Percentiles rank a stretch among this genome's conserved stretches.
Evolutionary conservation across 2,797 vertebrate species (phyloP).

Genomic region (Pelobates cultripes): DNA sequence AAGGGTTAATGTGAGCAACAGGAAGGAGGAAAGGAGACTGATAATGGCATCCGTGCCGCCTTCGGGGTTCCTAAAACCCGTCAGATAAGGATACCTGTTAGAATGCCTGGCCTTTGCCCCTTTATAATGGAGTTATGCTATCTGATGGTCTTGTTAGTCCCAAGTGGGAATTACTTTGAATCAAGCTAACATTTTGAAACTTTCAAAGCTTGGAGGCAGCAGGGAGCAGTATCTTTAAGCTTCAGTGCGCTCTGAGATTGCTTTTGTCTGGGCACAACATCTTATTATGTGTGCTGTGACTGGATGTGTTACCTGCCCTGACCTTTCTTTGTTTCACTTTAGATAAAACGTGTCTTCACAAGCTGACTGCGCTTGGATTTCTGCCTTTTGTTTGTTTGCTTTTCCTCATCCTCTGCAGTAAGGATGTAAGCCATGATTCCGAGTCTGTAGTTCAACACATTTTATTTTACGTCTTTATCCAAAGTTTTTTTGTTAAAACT

Average conservation of each 20-base stretch:
- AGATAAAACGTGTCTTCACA: constrained; percentile 45
- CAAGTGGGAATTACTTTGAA: constrained; percentile 42
- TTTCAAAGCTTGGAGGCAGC: constrained; percentile 41
- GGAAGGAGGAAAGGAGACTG: no score
- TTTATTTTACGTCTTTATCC: constrained; percentile 13
- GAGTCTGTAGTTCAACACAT: neutral
- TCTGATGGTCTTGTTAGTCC: constrained; percentile 26
- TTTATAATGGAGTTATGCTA: constrained; percentile 21
- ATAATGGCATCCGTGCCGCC: no score
- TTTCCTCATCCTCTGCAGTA: constrained; percentile 25
- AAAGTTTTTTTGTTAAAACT: no score
- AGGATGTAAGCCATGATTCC: constrained; percentile 28
- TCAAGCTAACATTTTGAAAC: constrained; percentile 46
- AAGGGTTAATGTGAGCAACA: no score
- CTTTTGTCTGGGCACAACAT: constrained; percentile 55
- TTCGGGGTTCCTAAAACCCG: no score
- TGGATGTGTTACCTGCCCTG: constrained; percentile 48
- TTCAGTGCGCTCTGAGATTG: constrained; percentile 47
- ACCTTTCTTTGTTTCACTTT: constrained; percentile 52
- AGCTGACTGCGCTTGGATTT: constrained; percentile 36
- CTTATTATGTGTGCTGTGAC: constrained; percentile 47
- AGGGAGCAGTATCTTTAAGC: constrained; percentile 48
- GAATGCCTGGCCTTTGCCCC: neutral
- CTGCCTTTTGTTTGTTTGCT: constrained; percentile 23
- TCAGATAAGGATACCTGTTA: neutral